Evolutionary conservation across 1,140 invertebrate genomes (phyloP), one percentile per base, ranked within the genome.

Genomic region (Venturia canescens): DNA sequence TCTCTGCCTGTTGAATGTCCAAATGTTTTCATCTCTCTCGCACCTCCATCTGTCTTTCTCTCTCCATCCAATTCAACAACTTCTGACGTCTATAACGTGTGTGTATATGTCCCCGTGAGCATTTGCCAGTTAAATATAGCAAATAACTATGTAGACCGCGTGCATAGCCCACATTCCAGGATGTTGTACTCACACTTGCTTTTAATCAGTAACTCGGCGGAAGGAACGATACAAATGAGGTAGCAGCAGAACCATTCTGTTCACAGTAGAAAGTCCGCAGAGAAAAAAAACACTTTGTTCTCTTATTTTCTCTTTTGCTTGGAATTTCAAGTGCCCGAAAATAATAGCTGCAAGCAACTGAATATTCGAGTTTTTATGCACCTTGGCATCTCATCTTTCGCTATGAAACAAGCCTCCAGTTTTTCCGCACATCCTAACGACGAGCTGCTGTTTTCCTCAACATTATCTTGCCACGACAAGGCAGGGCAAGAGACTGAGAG

Each of bases 131-230:
- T 74, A 74, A 74, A 74, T 74, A 74, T 74, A 48, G 71, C 48
- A 74, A 23, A 74, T 74, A 29, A 18, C 23, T 57, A n/a, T 69
- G 18, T 15, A 26, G 18, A 13, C 15, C 15, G 27, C 9, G n/a
- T 69, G n/a, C 29, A 69, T 29, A 74, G 1, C 44, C 11, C n/a
- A 74, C 53, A 74, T 44, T 23, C 70, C 38, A 38, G 16, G 11
- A 44, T 48, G 48, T 29, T 53, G 29, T 27, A 18, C 26, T 31
- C 44, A 48, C 71, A 74, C 71, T 74, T 74, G 71, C 48, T 74
- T 74, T 74, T 74, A 74, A 74, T 74, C 71, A 74, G 71, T 31
- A 57, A 74, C 71, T 74, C 71, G n/a, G 44, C 26, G 71, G 48
- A 50, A 74, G 23, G 71, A 74, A 53, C 31, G 71, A 21, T 16